Base-by-base conservation (phyloP, 2,797 vertebrate species). In the Trichosurus vulpecula region DNA sequence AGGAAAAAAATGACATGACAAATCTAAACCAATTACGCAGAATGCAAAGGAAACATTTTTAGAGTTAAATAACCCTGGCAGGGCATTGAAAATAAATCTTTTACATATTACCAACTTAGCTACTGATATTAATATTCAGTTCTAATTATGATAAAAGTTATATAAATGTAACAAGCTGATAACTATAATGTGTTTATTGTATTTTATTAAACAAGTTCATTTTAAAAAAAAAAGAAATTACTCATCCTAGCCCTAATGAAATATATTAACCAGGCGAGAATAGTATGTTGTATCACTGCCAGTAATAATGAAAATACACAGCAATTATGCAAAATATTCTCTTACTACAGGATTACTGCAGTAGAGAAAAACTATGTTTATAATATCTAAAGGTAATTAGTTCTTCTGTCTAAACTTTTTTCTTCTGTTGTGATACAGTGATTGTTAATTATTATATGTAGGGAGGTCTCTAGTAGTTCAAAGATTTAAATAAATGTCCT, bases 151-250 rank as follows among this genome's bases (percentile, higher is more conserved):
- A n/a, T n/a, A n/a, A 97, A 98, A 99, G 99, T 99, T 99, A 98
- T 99, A 98, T 99, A 99, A 98, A 97, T 98, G 98, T 97, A 99
- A 98, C 98, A 98, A 98, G 98, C 91, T 99, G 99, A 99, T 99
- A 98, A 98, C 95, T 98, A 97, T 98, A 98, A 98, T 97, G 97
- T 95, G 96, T 97, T 98, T 97, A 98, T 98, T 99, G 98, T 97
- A 98, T 98, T 99, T 99, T 99, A 99, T 99, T 99, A 98, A 99
- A 99, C 98, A 99, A 99, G 99, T 98, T 98, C 98, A 99, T 99
- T 98, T 99, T 98, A 99, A 98, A 98, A 98, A 98, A n/a, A n/a
- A n/a, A n/a, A n/a, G n/a, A n/a, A 57, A 90, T 11, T 47, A 29
- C 53, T 58, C 58, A 91, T 91, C 0, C 74, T 87, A 12, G 41